A percentile compares a stretch with the other conserved stretches of the same genome.
Conservation (phyloP, 2,797 vertebrate genomes). For the Gymnothorax javanicus region DNA sequence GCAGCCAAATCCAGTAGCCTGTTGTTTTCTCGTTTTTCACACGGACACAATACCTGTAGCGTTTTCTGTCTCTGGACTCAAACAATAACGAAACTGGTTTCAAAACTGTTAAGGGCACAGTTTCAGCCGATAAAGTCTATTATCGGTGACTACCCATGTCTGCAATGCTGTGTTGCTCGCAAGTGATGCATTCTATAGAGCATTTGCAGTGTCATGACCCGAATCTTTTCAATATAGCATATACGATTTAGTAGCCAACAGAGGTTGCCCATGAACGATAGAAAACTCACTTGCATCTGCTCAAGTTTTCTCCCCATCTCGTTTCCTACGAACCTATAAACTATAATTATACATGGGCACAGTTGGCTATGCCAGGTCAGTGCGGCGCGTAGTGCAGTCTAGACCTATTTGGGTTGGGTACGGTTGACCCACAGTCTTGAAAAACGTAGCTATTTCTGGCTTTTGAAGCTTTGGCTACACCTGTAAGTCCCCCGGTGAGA, state of each 20-base stretch:
- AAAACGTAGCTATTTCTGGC: background rate
- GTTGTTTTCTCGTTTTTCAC: background rate
- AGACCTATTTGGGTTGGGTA: background rate
- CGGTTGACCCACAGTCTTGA: slow-evolving; percentile 7
- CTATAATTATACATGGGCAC: background rate
- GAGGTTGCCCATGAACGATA: background rate
- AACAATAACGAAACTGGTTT: background rate
- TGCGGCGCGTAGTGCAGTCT: background rate
- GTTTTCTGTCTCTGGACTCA: background rate
- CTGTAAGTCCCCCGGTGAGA: slow-evolving; percentile 17
- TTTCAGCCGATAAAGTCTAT: background rate
- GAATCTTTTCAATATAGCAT: slow-evolving; percentile 21
- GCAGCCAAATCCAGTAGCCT: background rate
- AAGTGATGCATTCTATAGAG: background rate
- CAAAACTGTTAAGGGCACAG: slow-evolving; percentile 18
- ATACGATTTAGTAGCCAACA: background rate
- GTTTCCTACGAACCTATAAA: background rate
- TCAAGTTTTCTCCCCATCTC: background rate
- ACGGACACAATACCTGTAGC: background rate
- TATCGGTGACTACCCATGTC: background rate
- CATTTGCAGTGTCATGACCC: slow-evolving; percentile 27
- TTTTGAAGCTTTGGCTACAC: slow-evolving; percentile 8
- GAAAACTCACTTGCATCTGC: slow-evolving; percentile 18
- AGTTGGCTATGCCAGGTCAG: background rate
- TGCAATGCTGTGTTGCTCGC: slow-evolving; percentile 15